phyloP scores from a whole-genome alignment of 2,113 vertebrate species.

The Brachyistius frenatus region DNA sequence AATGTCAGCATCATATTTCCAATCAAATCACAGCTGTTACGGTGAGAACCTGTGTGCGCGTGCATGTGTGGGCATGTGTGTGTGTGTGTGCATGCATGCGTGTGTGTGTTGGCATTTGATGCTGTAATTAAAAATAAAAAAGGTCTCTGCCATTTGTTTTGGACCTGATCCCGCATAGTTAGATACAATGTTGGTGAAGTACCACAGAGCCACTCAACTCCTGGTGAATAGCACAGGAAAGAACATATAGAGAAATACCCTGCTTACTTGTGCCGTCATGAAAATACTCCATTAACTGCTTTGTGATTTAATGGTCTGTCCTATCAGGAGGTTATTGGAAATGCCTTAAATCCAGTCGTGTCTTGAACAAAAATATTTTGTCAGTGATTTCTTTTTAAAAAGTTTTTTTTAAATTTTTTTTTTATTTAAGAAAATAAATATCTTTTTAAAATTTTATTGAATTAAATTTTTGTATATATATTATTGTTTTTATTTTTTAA shows the following conservation, averaged over 20 bases:
- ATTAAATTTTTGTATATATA: no score
- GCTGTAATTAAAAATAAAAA: slow-evolving; percentile 23
- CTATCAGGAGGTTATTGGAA: slow-evolving; percentile 4
- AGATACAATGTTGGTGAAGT: slow-evolving; percentile 35
- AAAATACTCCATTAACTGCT: not conserved
- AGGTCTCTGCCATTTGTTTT: slow-evolving; percentile 55
- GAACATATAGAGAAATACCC: slow-evolving; percentile 52
- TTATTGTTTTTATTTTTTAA: no score
- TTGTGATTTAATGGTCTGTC: slow-evolving; percentile 9
- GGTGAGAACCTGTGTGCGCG: slow-evolving; percentile 14
- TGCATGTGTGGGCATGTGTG: not conserved
- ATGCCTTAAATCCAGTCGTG: slow-evolving; percentile 6
- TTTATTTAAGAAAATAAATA: not conserved
- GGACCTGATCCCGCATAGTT: slow-evolving; percentile 41
- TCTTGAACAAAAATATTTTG: not conserved
- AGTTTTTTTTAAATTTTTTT: not conserved
- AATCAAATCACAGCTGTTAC: slow-evolving; percentile 63
- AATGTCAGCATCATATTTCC: slow-evolving; percentile 47
- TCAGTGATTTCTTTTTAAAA: not conserved
- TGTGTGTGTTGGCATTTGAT: slow-evolving; percentile 47
- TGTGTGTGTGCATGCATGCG: slow-evolving; percentile 36
- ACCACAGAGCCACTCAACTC: slow-evolving; percentile 18
- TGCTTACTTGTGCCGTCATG: not conserved
- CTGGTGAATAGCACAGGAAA: slow-evolving; percentile 48
- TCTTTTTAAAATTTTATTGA: not conserved